Conservation (phyloP, 2,888 invertebrate genomes). For the Allygus modestus region DNA sequence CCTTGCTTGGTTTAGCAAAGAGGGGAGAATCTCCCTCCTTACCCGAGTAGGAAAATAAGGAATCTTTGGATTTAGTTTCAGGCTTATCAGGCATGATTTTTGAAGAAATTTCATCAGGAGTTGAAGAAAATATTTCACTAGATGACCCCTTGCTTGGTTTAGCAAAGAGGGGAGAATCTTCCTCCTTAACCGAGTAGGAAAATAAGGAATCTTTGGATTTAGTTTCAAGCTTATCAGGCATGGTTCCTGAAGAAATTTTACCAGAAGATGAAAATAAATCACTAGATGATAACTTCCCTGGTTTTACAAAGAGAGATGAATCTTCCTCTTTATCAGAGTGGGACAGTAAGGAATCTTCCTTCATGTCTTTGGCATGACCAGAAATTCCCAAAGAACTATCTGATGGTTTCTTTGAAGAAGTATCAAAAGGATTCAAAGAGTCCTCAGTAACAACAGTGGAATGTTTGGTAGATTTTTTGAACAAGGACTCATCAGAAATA, state of each 20-base stretch:
- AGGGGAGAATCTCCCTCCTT: no score
- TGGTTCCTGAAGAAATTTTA: background rate
- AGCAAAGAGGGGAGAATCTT: no score
- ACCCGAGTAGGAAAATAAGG: no score
- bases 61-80: background rate
- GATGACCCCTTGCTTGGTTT: no score
- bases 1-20: no score
- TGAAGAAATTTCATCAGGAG: background rate
- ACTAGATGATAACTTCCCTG: background rate
- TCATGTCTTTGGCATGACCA: background rate
- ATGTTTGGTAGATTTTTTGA: background rate
- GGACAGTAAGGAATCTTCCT: constrained; percentile 3
- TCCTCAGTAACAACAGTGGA: background rate
- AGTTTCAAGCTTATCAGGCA: background rate
- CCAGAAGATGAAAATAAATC: background rate
- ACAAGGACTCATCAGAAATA: background rate
- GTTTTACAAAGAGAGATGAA: background rate
- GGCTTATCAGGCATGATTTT: background rate
- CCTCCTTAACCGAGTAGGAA: no score
- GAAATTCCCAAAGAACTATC: background rate
- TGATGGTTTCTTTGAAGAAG: background rate
- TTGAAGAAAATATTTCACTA: no score
- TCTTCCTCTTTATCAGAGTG: background rate
- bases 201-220: background rate
- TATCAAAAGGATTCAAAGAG: background rate